phyloP scores from a whole-genome alignment of 2,797 vertebrate genomes.

The Holocentrus rufus region DNA sequence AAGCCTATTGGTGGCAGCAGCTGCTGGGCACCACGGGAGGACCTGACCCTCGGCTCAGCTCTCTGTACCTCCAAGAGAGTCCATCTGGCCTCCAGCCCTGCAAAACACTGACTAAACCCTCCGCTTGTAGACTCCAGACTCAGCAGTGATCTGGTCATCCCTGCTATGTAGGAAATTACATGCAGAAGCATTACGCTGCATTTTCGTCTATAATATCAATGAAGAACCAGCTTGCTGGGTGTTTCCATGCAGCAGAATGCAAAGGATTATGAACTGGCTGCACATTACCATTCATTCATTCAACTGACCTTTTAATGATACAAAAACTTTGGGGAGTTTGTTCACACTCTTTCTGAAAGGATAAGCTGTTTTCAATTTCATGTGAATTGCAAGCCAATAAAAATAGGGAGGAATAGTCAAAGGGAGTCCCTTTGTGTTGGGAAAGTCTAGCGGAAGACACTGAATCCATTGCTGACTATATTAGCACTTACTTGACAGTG shows the following conservation, averaged over 20 bases:
- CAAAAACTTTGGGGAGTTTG: conserved; percentile 33
- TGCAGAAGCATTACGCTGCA: conserved; percentile 27
- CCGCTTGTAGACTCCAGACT: neutral
- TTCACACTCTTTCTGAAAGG: neutral
- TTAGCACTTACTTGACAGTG: conserved; percentile 2
- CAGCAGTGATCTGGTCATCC: neutral
- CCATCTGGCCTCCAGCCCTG: conserved; percentile 46
- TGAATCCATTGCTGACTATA: neutral
- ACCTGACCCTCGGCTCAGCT: conserved; percentile 34
- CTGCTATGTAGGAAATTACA: conserved; percentile 16
- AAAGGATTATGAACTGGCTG: conserved; percentile 48
- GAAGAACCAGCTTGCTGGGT: conserved; percentile 38
- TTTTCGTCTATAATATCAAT: conserved; percentile 22
- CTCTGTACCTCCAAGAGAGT: conserved; percentile 21
- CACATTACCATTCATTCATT: conserved; percentile 40
- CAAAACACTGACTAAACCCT: neutral
- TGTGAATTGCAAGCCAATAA: neutral
- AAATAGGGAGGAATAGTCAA: too few species aligned
- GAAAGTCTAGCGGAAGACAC: neutral
- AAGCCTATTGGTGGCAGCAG: conserved; percentile 62
- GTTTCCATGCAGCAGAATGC: conserved; percentile 35
- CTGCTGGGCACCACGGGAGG: conserved; percentile 51
- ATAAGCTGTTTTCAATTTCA: neutral
- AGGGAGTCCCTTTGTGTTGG: too few species aligned
- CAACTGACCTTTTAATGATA: conserved; percentile 46